These are phyloP conservation scores for Caradrina kadenii DNA, from an alignment of 2,888 invertebrate species.

Conservation along the genomic window DNA sequence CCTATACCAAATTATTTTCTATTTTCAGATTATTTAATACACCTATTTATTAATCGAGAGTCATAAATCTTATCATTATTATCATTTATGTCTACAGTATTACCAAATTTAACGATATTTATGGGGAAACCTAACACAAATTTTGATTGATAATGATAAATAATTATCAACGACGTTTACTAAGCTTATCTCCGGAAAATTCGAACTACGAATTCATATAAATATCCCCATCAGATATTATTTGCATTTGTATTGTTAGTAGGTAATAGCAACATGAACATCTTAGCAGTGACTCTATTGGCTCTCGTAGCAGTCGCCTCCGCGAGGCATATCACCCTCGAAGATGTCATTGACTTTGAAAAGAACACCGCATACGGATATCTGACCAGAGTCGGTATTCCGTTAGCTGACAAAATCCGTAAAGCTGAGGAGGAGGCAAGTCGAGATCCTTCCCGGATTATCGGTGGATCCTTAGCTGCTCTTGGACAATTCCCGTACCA, in stretches of 20 bases:
- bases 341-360: conserved; percentile 42
- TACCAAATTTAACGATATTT: neutral
- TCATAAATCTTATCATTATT: neutral
- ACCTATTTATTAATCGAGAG: neutral
- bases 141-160: neutral
- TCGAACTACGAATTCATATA: neutral
- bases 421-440: conserved; percentile 29
- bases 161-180: neutral
- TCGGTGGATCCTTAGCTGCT: conserved; percentile 52
- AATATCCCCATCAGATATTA: neutral
- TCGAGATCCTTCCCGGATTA: conserved; percentile 43
- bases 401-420: conserved; percentile 49
- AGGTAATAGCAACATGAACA: conserved; percentile 32
- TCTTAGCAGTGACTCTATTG: conserved; percentile 40
- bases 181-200: too few relatives aligned
- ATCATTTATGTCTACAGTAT: neutral
- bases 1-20: too few relatives aligned
- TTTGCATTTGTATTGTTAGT: neutral
- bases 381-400: conserved; percentile 56
- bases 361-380: conserved; percentile 61
- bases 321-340: conserved; percentile 36
- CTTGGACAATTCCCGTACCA: conserved; percentile 55
- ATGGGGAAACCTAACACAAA: neutral
- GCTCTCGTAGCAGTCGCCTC: conserved; percentile 49
- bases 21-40: too few relatives aligned